Conservation (phyloP, 1,140 invertebrate species). For the Drosophila asahinai region DNA sequence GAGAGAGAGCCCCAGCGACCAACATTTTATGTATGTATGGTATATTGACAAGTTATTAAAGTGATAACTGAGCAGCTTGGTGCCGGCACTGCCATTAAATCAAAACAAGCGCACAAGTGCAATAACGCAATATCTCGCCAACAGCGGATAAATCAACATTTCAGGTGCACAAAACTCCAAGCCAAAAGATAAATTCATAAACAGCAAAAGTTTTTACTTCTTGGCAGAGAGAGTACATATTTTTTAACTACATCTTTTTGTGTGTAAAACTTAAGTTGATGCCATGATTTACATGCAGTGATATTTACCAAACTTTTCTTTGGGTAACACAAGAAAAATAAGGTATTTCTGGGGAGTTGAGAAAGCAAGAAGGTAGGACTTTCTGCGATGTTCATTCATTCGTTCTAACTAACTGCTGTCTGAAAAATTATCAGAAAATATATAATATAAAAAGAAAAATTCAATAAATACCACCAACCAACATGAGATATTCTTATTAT, state of each 20-base stretch:
- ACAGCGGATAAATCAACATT: constrained; percentile 19
- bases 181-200: constrained; percentile 29
- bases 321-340: not conserved
- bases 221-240: constrained; percentile 1
- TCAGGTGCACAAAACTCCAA: constrained; percentile 22
- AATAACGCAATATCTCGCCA: constrained; percentile 17
- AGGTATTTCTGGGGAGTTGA: not conserved
- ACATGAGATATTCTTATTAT: too few species aligned
- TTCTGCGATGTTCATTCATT: too few species aligned
- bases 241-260: constrained; percentile 22
- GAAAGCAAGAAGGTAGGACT: not conserved
- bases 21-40: constrained; percentile 62
- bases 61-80: constrained; percentile 57
- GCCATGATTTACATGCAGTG: constrained; percentile 15
- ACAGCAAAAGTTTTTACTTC: constrained; percentile 26
- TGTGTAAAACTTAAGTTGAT: constrained; percentile 7
- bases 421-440: too few species aligned
- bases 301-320: constrained; percentile 11
- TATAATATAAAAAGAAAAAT: too few species aligned
- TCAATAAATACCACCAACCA: too few species aligned
- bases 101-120: constrained; percentile 46
- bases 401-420: too few species aligned
- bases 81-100: constrained; percentile 57
- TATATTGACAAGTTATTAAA: constrained; percentile 79
- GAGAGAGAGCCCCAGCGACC: constrained; percentile 16